These are phyloP conservation scores for Hydrotaea diabolus DNA, from an alignment of 2,888 invertebrate species.

Conservation along the genomic window DNA sequence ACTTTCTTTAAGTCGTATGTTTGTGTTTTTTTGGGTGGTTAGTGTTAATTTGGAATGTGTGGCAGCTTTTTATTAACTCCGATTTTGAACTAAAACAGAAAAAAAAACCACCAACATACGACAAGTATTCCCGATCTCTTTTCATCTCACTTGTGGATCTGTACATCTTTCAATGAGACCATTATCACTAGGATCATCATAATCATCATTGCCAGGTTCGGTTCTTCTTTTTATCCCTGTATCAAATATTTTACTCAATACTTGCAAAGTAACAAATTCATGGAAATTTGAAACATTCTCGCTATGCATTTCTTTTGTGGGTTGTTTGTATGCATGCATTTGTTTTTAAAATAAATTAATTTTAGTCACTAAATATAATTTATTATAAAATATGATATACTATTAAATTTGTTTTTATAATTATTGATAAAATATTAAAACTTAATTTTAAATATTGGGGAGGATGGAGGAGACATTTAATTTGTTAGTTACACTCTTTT, in stretches of 20 bases:
- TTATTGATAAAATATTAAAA: constrained; percentile 7
- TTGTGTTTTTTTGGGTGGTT: neutral
- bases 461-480: neutral
- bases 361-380: neutral
- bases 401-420: neutral
- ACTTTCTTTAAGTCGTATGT: neutral
- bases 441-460: neutral
- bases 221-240: neutral
- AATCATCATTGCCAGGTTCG: neutral
- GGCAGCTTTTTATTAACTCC: constrained; percentile 43
- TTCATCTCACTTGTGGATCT: neutral
- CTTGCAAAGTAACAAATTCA: constrained; percentile 52
- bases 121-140: neutral
- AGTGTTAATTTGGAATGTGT: constrained; percentile 60
- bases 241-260: constrained; percentile 13
- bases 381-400: constrained; percentile 10
- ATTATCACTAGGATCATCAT: neutral
- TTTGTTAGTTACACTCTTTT: neutral
- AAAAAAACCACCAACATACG: neutral
- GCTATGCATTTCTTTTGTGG: constrained; percentile 1
- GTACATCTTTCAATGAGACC: neutral
- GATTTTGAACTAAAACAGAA: too few species aligned
- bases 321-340: neutral
- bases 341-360: constrained; percentile 5
- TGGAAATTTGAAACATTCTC: constrained; percentile 7